phyloP scores from a whole-genome alignment of 2,888 invertebrate genomes.

The Sesamia inferens region DNA sequence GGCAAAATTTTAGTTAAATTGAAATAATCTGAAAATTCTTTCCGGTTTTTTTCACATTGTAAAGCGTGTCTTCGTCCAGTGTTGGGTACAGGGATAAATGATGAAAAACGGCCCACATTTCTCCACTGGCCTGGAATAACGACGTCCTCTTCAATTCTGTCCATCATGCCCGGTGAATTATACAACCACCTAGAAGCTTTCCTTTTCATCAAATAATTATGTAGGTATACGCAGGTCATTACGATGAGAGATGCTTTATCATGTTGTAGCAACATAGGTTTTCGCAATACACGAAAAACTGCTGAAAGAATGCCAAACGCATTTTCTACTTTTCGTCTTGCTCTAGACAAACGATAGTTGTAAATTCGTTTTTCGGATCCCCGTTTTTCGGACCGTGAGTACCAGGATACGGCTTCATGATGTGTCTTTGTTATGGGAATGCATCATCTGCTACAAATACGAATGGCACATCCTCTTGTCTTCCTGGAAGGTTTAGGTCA shows the following conservation, averaged over 20 bases:
- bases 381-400: too few species aligned
- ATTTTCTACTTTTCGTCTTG: constrained; percentile 49
- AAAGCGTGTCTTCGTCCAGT: constrained; percentile 48
- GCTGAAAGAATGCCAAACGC: constrained; percentile 41
- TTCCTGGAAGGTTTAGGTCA: too few species aligned
- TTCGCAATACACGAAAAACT: too few species aligned
- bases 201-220: neutral
- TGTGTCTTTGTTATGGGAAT: too few species aligned
- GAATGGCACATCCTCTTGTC: too few species aligned
- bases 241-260: too few species aligned
- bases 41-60: constrained; percentile 27
- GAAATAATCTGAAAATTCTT: constrained; percentile 52
- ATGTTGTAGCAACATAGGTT: too few species aligned
- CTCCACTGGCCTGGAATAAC: constrained; percentile 56
- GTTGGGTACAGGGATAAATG: constrained; percentile 52
- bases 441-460: too few species aligned
- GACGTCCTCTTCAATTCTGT: constrained; percentile 53
- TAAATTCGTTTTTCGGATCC: constrained; percentile 25
- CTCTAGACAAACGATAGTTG: constrained; percentile 35
- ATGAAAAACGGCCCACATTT: constrained; percentile 51
- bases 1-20: constrained; percentile 50
- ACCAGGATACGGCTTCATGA: too few species aligned
- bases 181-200: constrained; percentile 43
- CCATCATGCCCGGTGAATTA: constrained; percentile 51
- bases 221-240: too few species aligned